Evolutionary conservation across 2,888 invertebrate species (phyloP), one percentile per base, ranked within the genome.

Genomic region (Amphimallon solstitiale): DNA sequence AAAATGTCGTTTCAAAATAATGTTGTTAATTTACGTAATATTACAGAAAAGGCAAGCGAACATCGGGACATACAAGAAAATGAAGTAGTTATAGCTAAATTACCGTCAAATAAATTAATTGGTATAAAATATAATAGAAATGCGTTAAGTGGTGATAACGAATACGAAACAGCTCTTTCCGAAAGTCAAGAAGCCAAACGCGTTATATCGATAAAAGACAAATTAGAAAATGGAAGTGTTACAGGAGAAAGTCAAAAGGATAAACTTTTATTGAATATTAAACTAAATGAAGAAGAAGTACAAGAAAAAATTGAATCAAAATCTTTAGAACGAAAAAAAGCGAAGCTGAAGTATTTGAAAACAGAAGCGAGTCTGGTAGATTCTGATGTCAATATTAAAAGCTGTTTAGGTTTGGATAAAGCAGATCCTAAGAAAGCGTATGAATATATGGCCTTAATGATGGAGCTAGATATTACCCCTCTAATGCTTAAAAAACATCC

Each of bases 401-500:
- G 86, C 0, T 88, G 88, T 73, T 81, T 92, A 46, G 86, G 89
- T 49, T 79, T 90, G 48, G 88, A 88, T 72, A 85, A 86, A 68
- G 92, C 93, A 0, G 90, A 93, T 73, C 88, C 92, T 0, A 89
- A 91, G 35, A 82, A 87, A 64, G 93, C 93, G 69, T 79, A 94
- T 35, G 87, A 88, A 59, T 83, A 89, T 1, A 82, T 95, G 71
- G 89, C 92, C 45, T 87, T 80, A 9, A 82, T 86, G 72, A 75
- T 84, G 78, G 85, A 85, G 5, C 76, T 91, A 66, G 82, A 88
- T 3, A 78, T 92, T 17, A 90, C 89, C 68, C 88, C 90, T 0
- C 80, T 93, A 17, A 93, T 93, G 91, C 80, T 95, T 43, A 86
- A 92, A 63, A 94, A 94, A 73, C 92, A 94, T 83, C 90, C 93